phyloP scores from a whole-genome alignment of 2,113 vertebrate species.

The Progne subis region DNA sequence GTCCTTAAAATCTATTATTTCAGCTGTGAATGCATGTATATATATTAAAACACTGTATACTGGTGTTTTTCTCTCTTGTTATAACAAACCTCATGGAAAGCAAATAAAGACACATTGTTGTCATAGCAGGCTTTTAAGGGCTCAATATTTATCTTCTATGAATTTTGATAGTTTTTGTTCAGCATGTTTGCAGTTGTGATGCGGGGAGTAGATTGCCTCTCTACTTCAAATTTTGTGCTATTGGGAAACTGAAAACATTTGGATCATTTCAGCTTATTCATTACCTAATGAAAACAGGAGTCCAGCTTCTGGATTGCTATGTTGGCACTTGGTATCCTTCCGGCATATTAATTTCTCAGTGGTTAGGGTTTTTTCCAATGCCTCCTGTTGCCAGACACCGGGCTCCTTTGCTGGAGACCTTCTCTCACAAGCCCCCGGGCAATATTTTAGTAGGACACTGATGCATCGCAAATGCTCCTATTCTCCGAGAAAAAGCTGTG shows the following conservation, averaged over 20 bases:
- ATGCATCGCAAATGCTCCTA: not conserved
- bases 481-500: conserved; percentile 2
- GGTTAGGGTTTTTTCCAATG: not conserved
- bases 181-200: not conserved
- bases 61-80: conserved; percentile 16
- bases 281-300: conserved; percentile 23
- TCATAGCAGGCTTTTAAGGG: not conserved
- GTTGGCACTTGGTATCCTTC: not conserved
- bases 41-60: conserved; percentile 6
- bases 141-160: conserved; percentile 50
- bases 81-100: not conserved
- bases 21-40: not conserved
- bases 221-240: not conserved
- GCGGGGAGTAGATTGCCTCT: not conserved
- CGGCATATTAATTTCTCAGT: conserved; percentile 24
- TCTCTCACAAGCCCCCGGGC: not conserved
- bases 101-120: conserved; percentile 62
- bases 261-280: not conserved
- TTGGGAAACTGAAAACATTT: not conserved
- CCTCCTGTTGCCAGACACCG: not conserved
- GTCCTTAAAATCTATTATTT: conserved; percentile 29
- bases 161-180: conserved; percentile 41
- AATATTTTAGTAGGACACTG: not conserved
- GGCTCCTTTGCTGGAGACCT: not conserved
- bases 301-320: conserved; percentile 1